These are phyloP conservation scores for Parauchenoglanis ngamensis DNA, from an alignment of 2,797 vertebrate genomes.

Conservation along the genomic window DNA sequence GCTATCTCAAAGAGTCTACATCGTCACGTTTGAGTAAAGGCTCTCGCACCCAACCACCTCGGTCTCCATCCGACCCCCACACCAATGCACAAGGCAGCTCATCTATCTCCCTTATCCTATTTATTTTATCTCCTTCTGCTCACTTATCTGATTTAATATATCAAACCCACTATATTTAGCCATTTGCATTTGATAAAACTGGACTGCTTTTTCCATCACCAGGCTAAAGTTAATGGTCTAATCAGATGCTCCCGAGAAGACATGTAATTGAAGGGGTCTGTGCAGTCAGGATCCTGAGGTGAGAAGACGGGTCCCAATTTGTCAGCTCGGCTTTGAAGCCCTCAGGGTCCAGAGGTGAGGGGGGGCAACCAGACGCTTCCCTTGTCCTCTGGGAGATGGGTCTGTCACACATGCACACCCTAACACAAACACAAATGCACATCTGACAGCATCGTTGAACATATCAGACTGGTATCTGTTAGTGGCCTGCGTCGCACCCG, in stretches of 20 bases:
- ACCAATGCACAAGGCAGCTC: not conserved
- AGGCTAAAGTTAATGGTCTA: conserved; percentile 23
- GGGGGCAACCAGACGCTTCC: not conserved
- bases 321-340: conserved; percentile 38
- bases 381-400: conserved; percentile 25
- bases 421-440: conserved; percentile 9
- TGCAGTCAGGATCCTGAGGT: conserved; percentile 20
- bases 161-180: conserved; percentile 18
- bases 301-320: conserved; percentile 31
- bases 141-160: conserved; percentile 37
- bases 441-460: conserved; percentile 37
- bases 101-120: conserved; percentile 49
- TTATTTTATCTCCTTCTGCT: conserved; percentile 28
- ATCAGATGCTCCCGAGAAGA: conserved; percentile 39
- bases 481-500: not conserved
- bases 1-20: not conserved
- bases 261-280: conserved; percentile 28
- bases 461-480: conserved; percentile 9
- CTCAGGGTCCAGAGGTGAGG: conserved; percentile 17
- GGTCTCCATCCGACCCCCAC: conserved; percentile 4
- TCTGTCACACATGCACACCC: conserved; percentile 12
- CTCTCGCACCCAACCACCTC: not conserved
- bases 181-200: not conserved
- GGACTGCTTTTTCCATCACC: conserved; percentile 1
- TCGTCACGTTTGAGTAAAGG: not conserved